A percentile compares a stretch with the other conserved stretches of the same genome.
Evolutionary conservation across 2,797 vertebrate genomes (phyloP).

Genomic region (Pteronotus mesoamericanus): DNA sequence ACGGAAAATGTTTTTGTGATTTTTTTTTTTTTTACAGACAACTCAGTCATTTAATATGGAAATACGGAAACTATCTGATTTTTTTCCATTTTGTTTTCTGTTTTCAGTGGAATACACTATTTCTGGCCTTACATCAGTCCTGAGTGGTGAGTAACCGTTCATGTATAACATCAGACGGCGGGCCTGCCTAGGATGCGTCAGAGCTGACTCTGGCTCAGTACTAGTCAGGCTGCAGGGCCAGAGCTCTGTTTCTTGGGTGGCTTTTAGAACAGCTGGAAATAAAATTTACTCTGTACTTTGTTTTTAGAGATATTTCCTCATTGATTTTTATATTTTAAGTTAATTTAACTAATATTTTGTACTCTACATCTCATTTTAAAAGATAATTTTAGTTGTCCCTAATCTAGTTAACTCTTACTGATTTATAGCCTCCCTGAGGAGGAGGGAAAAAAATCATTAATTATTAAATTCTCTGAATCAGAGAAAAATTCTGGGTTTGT

Average conservation of each 20-base stretch:
- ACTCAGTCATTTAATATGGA: not conserved
- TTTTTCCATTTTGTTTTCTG: not conserved
- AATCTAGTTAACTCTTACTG: not conserved
- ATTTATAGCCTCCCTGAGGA: not conserved
- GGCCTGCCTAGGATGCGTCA: not conserved
- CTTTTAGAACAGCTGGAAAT: constrained; percentile 14
- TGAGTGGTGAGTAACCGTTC: not conserved
- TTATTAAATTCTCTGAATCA: not conserved
- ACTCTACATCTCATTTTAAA: not conserved
- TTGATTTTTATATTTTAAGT: constrained; percentile 14
- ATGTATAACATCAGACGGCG: not conserved
- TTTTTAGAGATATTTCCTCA: not conserved
- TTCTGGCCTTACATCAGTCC: not conserved
- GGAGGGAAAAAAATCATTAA: not conserved
- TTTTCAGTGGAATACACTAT: not conserved
- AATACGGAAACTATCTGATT: not conserved
- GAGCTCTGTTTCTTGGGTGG: not conserved
- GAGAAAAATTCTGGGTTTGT: constrained; percentile 17
- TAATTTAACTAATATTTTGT: constrained; percentile 22
- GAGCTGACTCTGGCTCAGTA: not conserved
- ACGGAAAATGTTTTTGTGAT: constrained; percentile 17
- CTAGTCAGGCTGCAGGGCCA: not conserved
- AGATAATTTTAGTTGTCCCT: not conserved
- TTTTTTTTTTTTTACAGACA: not conserved
- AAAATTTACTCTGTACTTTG: not conserved